These are phyloP conservation scores for Tachina fera DNA, from an alignment of 2,888 invertebrate species.

Conservation along the genomic window DNA sequence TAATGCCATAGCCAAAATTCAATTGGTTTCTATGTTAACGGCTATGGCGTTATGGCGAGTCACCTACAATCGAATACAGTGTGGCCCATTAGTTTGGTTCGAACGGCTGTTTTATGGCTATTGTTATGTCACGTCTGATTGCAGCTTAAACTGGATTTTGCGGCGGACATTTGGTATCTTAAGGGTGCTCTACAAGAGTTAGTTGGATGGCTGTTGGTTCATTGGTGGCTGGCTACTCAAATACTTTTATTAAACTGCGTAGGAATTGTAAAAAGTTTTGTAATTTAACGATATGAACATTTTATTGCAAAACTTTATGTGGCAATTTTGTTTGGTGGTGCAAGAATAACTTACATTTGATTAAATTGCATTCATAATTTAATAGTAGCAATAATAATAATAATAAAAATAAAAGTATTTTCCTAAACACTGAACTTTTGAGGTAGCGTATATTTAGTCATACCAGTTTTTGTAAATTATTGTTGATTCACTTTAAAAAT, in stretches of 20 bases:
- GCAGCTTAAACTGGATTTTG: constrained; percentile 49
- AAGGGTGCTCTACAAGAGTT: constrained; percentile 23
- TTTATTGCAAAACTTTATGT: constrained; percentile 5
- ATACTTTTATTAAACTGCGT: constrained; percentile 21
- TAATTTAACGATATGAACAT: constrained; percentile 15
- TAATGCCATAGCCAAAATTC: no score
- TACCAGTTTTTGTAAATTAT: neutral
- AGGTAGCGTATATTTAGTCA: neutral
- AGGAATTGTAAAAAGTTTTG: constrained; percentile 24
- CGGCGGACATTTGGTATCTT: constrained; percentile 13
- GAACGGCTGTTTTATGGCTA: no score
- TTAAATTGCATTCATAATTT: no score
- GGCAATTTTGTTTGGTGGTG: neutral
- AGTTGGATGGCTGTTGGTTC: no score
- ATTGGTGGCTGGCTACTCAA: neutral
- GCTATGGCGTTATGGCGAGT: no score
- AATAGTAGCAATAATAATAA: neutral
- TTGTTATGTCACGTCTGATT: no score
- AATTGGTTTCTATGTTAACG: no score
- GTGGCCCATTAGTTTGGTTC: no score
- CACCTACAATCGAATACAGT: no score
- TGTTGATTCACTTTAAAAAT: neutral
- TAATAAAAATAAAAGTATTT: neutral
- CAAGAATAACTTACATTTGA: neutral
- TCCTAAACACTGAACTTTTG: neutral